Conservation (phyloP, 2,113 vertebrate species). For the Noctilio leporinus region DNA sequence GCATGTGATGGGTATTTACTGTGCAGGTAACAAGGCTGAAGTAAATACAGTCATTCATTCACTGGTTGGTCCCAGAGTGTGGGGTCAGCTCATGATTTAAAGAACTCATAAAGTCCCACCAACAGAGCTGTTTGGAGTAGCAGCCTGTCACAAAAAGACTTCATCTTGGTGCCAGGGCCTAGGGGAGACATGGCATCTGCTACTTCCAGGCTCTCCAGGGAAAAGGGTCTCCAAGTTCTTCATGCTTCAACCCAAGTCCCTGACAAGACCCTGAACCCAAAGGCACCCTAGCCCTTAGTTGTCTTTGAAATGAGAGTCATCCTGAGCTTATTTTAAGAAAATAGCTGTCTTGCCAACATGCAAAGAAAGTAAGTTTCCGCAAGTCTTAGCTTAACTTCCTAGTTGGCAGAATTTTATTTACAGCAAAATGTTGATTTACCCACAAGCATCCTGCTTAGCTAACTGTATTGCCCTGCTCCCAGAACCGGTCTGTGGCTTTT, state of each 20-base stretch:
- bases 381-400: neutral
- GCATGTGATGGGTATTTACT: rapidly evolving
- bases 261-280: neutral
- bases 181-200: no score
- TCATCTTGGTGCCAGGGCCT: neutral
- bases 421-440: neutral
- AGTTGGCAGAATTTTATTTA: conserved; percentile 7
- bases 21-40: neutral
- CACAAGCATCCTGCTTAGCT: conserved; percentile 41
- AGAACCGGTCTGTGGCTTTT: neutral
- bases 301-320: neutral
- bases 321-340: neutral
- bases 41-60: neutral
- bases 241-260: neutral
- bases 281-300: no score
- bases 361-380: neutral
- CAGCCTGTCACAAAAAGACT: neutral
- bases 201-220: neutral
- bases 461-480: neutral
- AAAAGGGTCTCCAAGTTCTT: neutral
- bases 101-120: neutral
- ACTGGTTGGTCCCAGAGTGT: neutral
- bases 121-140: neutral
- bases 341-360: neutral
- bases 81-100: neutral